Percentiles rank a stretch among this genome's conserved stretches.
Evolutionary conservation across 2,113 vertebrate genomes (phyloP).

Genomic region (Bufo gargarizans): DNA sequence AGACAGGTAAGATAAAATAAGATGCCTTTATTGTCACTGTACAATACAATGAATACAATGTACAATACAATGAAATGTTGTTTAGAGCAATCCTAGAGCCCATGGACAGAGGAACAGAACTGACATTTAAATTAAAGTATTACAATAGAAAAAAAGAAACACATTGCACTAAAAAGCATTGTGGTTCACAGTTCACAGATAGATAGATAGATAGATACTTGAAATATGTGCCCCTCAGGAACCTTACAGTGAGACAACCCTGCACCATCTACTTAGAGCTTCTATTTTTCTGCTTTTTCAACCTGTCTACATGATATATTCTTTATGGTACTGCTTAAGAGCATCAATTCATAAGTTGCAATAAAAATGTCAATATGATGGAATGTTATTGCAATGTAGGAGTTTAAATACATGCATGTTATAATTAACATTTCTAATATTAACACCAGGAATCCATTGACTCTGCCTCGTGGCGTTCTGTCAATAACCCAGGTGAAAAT

Average conservation of each 20-base stretch:
- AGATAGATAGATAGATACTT: too few species aligned
- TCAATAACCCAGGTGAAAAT: slow-evolving; percentile 43
- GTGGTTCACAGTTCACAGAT: too few species aligned
- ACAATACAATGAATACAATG: too few species aligned
- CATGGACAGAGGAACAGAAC: too few species aligned
- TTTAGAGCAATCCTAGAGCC: too few species aligned
- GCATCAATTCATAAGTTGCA: slow-evolving; percentile 39
- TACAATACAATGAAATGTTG: too few species aligned
- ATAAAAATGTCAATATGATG: slow-evolving; percentile 51
- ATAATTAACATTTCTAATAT: slow-evolving; percentile 48
- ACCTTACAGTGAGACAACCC: neutral
- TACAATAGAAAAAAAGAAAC: too few species aligned
- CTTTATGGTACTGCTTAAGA: neutral
- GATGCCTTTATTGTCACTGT: too few species aligned
- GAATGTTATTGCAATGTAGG: slow-evolving; percentile 1
- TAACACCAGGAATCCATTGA: slow-evolving; percentile 17
- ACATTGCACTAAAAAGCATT: too few species aligned
- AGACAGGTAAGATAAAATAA: too few species aligned
- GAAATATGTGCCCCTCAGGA: too few species aligned
- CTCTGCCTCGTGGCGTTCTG: slow-evolving; percentile 32
- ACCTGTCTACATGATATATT: slow-evolving; percentile 23
- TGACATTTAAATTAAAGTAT: too few species aligned
- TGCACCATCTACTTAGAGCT: neutral
- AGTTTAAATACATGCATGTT: slow-evolving; percentile 48
- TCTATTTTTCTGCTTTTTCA: neutral